Conservation (phyloP, 2,888 invertebrate genomes). For the Lasioglossum leucozonium region DNA sequence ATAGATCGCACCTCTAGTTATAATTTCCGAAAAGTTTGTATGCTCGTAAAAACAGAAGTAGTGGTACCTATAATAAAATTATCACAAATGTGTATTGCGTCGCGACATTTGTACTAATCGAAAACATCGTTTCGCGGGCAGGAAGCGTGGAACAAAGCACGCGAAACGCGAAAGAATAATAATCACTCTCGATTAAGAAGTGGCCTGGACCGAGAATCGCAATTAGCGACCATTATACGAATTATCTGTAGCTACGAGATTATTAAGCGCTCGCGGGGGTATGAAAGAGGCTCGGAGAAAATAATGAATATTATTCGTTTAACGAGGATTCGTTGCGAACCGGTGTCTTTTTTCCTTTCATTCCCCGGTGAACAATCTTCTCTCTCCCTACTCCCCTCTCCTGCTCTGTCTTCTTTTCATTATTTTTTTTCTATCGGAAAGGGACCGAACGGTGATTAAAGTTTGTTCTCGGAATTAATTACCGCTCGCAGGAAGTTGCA, state of each 20-base stretch:
- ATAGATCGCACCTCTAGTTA: no score
- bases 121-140: neutral
- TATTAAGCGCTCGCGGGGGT: neutral
- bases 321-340: slow-evolving; percentile 16
- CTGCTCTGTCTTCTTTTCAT: neutral
- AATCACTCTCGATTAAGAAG: neutral
- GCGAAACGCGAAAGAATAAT: neutral
- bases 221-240: slow-evolving; percentile 1
- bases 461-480: slow-evolving; percentile 24
- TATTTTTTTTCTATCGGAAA: neutral
- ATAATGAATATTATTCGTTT: slow-evolving; percentile 24
- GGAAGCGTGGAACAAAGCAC: neutral
- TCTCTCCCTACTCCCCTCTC: neutral
- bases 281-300: neutral
- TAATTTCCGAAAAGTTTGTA: no score
- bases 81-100: neutral
- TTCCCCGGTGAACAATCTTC: neutral
- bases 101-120: neutral
- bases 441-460: slow-evolving; percentile 5
- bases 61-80: no score
- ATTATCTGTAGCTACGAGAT: slow-evolving; percentile 2
- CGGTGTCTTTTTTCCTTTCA: neutral
- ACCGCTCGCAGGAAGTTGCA: slow-evolving; percentile 24
- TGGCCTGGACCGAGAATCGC: neutral
- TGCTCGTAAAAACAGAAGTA: no score